phyloP scores from a whole-genome alignment of 2,888 invertebrate species.

The Hydropsyche betteni region DNA sequence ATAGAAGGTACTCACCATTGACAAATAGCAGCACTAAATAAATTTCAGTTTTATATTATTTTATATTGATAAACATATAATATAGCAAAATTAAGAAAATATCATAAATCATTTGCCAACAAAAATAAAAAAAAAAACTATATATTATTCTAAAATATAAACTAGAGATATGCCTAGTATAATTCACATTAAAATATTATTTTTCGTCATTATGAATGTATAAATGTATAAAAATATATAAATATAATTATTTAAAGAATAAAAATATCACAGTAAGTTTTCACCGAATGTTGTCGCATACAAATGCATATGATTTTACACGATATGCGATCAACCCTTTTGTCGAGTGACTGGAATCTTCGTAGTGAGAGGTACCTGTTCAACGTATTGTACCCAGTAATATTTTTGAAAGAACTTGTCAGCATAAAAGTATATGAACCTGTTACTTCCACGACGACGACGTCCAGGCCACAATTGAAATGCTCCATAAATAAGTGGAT shows the following conservation, averaged over 20 bases:
- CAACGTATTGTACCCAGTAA: slow-evolving; percentile 31
- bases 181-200: slow-evolving; percentile 10
- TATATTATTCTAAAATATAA: slow-evolving; percentile 17
- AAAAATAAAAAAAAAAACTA: not conserved
- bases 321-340: slow-evolving; percentile 14
- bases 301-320: not conserved
- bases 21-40: slow-evolving; percentile 40
- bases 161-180: slow-evolving; percentile 29
- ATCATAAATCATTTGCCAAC: not conserved
- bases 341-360: slow-evolving; percentile 23
- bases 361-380: slow-evolving; percentile 23
- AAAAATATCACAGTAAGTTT: slow-evolving; percentile 16
- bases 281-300: slow-evolving; percentile 7
- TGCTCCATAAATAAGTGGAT: slow-evolving; percentile 87
- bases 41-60: slow-evolving; percentile 33
- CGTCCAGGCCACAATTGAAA: slow-evolving; percentile 82
- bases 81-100: not conserved
- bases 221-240: slow-evolving; percentile 23
- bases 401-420: slow-evolving; percentile 32
- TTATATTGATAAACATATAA: not conserved
- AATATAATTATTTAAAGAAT: slow-evolving; percentile 13
- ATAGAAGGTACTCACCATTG: slow-evolving; percentile 37
- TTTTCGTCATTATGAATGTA: not conserved
- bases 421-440: slow-evolving; percentile 54
- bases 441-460: slow-evolving; percentile 60